Evolutionary conservation across 2,797 vertebrate species (phyloP), one percentile per base, ranked within the genome.

Genomic region (Myotis pilosus): DNA sequence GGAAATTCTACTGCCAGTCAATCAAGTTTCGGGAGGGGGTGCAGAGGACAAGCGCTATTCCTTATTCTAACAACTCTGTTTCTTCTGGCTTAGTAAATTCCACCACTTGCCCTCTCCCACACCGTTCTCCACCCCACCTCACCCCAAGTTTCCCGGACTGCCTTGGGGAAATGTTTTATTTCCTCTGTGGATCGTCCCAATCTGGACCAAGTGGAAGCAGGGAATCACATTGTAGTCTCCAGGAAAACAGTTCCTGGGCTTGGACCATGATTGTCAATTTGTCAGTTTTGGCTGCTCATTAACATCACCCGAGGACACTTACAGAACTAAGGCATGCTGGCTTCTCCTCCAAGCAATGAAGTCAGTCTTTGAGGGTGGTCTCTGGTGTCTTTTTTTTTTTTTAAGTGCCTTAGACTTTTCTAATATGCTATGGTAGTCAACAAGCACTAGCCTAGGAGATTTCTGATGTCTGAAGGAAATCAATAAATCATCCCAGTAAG

Each of bases 1-100:
- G 87, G 86, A 96, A 91, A 84, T 51, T 71, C 72, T 91, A 15
- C 10, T n/a, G 60, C 53, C 76, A 81, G 71, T 91, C 79, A 57
- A 28, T 64, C 47, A 44, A 87, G 55, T 83, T 66, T 57, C 25
- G 41, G 38, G 16, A 25, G 49, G 64, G 66, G 66, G 84, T 6
- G 19, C 57, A 25, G 25, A 88, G 64, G 64, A 80, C 69, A 55
- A 44, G 38, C 0, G 47, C 44, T 84, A 2, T 23, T 89, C 23
- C 30, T 74, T 76, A 49, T 17, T 71, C 69, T 76, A 51, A 33
- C 22, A 25, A 53, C 41, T 51, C 6, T 68, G 81, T 23, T 71
- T 72, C 86, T 82, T 47, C 75, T 66, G 30, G 47, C 53, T 95
- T 53, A 38, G 41, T 68, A 66, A 55, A 55, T 86, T 28, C 51